Evolutionary conservation across 2,113 vertebrate species (phyloP), one percentile per base, ranked within the genome.

Genomic region (Stegastes partitus): DNA sequence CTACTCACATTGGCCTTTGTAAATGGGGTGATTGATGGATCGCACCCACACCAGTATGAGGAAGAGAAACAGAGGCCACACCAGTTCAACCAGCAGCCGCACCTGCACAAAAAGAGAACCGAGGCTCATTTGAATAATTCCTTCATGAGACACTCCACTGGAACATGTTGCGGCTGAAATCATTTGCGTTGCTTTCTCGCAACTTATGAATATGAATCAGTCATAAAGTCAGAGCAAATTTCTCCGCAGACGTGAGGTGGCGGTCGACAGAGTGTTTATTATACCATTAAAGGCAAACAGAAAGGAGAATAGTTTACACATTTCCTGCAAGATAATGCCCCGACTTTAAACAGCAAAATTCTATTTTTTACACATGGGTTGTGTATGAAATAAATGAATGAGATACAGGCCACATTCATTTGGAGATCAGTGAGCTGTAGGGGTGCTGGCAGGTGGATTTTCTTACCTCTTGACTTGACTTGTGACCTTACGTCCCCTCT

Each of bases 51-150:
- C 96, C 82, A 99, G 87, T 72, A 99, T 99, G 87, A 99, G 93
- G 93, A 99, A 99, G 87, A 99, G 96, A 84, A 99, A 97, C 1
- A 99, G 93, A 73, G 98, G 98, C 98, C 98, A 99, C 58, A 96
- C 47, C 58, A 99, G 65, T 89, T 99, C 98, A 2, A 98, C 83
- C 65, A 98, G 72, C 83, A 99, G 87, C 72, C 97, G 96, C 87
- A 97, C 91, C 98, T 99, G 92, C 49, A 87, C 4, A 79, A 73
- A n/a, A 86, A 70, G 7, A 79, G 5, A 61, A 3, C 42, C 9
- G 1, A 2, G 2, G 16, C 15, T 58, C 12, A 49, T 71, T 82
- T 55, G 44, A 53, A 67, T 61, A 19, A 70, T 56, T 54, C 37
- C n/a, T 25, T 45, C 37, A 21, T 68, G 39, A 42, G 22, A 71